Evolutionary conservation across 2,797 vertebrate genomes (phyloP).

Genomic region (Chiloscyllium punctatum): DNA sequence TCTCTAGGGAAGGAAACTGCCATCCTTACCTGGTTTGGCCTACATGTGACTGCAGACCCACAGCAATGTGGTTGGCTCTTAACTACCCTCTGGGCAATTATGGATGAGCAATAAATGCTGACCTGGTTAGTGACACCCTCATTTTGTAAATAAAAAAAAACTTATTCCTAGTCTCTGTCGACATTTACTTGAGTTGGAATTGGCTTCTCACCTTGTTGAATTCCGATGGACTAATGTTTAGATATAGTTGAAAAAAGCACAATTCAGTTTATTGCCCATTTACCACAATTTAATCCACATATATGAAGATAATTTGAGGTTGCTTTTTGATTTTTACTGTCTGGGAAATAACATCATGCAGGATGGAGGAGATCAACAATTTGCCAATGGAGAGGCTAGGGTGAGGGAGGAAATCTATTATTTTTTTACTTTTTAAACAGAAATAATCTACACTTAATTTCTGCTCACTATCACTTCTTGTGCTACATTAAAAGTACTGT

Average conservation of each 20-base stretch:
- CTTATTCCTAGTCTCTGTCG: neutral
- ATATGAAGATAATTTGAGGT: neutral
- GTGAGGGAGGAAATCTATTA: neutral
- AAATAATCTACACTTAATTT: neutral
- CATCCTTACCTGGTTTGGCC: too few species aligned
- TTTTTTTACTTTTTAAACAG: neutral
- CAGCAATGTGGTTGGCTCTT: too few species aligned
- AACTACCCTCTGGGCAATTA: too few species aligned
- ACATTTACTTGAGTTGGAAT: neutral
- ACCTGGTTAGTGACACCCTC: too few species aligned
- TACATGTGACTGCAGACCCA: too few species aligned
- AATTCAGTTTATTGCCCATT: neutral
- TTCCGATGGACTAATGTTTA: neutral
- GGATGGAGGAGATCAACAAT: too few species aligned
- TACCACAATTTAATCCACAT: neutral
- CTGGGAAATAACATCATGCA: neutral
- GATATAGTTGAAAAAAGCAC: neutral
- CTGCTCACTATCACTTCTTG: neutral
- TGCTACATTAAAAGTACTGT: neutral
- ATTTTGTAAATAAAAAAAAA: too few species aligned
- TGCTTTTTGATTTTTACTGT: neutral
- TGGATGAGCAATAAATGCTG: too few species aligned
- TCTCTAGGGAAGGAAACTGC: too few species aligned
- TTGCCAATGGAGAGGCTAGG: neutral
- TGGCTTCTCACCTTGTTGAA: neutral